Conservation (phyloP, 2,113 vertebrate species). For the Pholis gunnellus region DNA sequence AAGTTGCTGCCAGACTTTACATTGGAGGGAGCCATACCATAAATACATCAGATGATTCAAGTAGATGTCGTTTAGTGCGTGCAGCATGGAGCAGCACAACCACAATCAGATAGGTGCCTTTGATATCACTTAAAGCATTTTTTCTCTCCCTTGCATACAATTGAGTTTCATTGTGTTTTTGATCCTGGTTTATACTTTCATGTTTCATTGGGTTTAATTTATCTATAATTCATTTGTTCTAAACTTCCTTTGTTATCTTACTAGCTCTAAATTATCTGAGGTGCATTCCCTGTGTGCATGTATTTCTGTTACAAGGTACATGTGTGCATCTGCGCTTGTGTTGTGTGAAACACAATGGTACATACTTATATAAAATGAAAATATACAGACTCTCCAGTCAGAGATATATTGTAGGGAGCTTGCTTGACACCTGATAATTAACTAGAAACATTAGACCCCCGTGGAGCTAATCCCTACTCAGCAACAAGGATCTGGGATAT, state of each 20-base stretch:
- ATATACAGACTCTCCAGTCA: not conserved
- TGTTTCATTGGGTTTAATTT: not conserved
- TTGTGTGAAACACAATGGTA: not conserved
- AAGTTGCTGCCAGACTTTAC: conserved; percentile 52
- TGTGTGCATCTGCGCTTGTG: not conserved
- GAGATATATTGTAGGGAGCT: not conserved
- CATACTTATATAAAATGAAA: not conserved
- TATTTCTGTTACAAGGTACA: not conserved
- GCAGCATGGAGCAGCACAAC: conserved; percentile 6
- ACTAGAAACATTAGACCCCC: conserved; percentile 36
- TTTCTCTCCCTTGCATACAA: not conserved
- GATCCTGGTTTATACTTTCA: not conserved
- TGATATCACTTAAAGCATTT: conserved; percentile 14
- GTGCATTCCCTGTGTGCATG: not conserved
- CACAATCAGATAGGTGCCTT: not conserved
- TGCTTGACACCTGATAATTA: conserved; percentile 30
- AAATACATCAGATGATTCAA: conserved; percentile 18
- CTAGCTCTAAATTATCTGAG: not conserved
- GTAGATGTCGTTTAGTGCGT: conserved; percentile 11
- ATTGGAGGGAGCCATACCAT: conserved; percentile 19
- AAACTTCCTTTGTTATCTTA: conserved; percentile 3
- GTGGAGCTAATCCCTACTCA: conserved; percentile 38
- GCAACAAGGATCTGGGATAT: conserved; percentile 51
- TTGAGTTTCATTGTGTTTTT: conserved; percentile 5
- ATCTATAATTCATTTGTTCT: conserved; percentile 9